Percentiles rank a stretch among this genome's conserved stretches.
Evolutionary conservation across 64 coral and sea anemone species (phyloP).

Genomic region (Porites australiensis): DNA sequence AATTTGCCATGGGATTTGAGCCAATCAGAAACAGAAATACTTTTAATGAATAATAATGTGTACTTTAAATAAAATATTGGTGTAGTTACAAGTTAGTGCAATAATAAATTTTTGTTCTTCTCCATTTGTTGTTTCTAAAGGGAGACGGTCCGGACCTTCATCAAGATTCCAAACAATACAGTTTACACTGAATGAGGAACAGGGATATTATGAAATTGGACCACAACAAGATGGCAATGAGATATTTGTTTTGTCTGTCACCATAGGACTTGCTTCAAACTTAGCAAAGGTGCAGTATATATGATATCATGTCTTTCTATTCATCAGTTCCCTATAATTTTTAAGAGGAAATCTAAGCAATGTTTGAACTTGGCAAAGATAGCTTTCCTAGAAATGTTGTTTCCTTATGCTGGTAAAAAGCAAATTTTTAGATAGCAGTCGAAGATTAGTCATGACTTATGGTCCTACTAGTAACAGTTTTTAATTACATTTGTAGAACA

Average conservation of each 20-base stretch:
- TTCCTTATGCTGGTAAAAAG: neutral
- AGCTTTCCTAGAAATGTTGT: neutral
- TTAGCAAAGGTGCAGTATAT: conserved; percentile 79
- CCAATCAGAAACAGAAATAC: no score
- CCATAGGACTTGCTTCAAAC: conserved; percentile 93
- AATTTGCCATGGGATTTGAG: no score
- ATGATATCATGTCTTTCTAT: no score
- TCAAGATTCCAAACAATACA: conserved; percentile 24
- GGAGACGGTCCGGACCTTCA: neutral
- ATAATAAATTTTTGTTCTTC: neutral
- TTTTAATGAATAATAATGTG: no score
- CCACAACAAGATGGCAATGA: conserved; percentile 55
- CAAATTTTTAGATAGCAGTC: no score
- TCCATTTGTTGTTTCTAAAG: conserved; percentile 1
- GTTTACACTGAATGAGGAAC: conserved; percentile 81
- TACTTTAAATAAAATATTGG: no score
- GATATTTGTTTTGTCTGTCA: conserved; percentile 94
- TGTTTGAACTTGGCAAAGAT: conserved; percentile 78
- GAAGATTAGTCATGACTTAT: no score
- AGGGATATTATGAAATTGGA: conserved; percentile 95
- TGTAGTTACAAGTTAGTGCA: no score
- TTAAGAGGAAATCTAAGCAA: no score
- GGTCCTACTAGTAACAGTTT: no score
- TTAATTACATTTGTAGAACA: no score
- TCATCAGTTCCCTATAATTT: no score